These are phyloP conservation scores for Diplazon laetatorius DNA, from an alignment of 2,888 invertebrate genomes.

Conservation along the genomic window DNA sequence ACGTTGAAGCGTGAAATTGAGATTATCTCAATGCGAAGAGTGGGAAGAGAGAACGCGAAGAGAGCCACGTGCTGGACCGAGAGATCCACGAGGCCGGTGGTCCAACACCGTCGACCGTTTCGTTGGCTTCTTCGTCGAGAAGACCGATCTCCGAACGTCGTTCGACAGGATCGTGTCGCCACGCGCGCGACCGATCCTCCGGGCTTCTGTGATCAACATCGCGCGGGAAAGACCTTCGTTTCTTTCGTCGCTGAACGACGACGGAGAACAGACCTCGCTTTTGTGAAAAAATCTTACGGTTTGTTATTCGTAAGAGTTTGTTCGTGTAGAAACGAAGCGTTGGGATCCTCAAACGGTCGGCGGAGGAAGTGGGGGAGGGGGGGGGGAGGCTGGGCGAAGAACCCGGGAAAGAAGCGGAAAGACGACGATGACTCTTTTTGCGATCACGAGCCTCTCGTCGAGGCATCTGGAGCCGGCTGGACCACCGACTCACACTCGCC, in stretches of 20 bases:
- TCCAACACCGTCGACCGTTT: neutral
- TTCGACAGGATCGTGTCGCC: neutral
- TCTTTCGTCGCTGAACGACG: neutral
- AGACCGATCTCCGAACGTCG: neutral
- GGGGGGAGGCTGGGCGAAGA: neutral
- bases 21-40: neutral
- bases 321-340: slow-evolving; percentile 14
- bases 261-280: slow-evolving; percentile 30
- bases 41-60: neutral
- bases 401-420: slow-evolving; percentile 33
- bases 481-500: slow-evolving; percentile 20
- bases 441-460: slow-evolving; percentile 43
- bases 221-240: slow-evolving; percentile 38
- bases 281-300: slow-evolving; percentile 48
- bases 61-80: slow-evolving; percentile 44
- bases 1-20: neutral
- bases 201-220: slow-evolving; percentile 11
- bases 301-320: slow-evolving; percentile 24
- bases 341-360: slow-evolving; percentile 43
- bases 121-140: too few relatives aligned
- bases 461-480: slow-evolving; percentile 51
- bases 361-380: too few relatives aligned
- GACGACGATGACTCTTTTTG: slow-evolving; percentile 56
- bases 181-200: neutral
- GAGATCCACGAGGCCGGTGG: slow-evolving; percentile 22